These are phyloP conservation scores for Brachyptera putata DNA, from an alignment of 2,888 invertebrate genomes.

Conservation along the genomic window DNA sequence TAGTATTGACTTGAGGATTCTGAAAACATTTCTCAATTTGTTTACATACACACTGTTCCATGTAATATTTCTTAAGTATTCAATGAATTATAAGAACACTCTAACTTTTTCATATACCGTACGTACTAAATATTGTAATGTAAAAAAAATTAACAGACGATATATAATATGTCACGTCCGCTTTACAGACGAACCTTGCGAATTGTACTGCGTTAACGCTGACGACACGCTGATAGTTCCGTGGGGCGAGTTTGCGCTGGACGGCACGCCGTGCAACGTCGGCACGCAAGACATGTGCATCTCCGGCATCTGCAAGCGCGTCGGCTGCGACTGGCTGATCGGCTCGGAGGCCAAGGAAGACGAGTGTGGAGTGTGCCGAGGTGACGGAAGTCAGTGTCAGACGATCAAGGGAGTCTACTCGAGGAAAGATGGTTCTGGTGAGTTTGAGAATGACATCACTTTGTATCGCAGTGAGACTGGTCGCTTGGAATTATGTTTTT, in stretches of 20 bases:
- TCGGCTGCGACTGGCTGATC: conserved; percentile 88
- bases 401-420: conserved; percentile 58
- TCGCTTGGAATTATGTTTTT: neutral
- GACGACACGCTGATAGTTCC: conserved; percentile 70
- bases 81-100: too few species aligned
- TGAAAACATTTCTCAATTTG: too few species aligned
- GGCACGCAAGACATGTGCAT: conserved; percentile 84
- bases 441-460: too few species aligned
- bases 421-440: conserved; percentile 47
- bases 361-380: conserved; percentile 81
- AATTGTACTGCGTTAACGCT: conserved; percentile 74
- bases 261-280: conserved; percentile 81
- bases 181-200: conserved; percentile 66
- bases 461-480: neutral
- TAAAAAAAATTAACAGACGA: too few species aligned
- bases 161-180: neutral
- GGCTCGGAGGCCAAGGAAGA: conserved; percentile 77
- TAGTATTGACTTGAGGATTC: too few species aligned
- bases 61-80: too few species aligned
- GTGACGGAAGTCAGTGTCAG: conserved; percentile 75
- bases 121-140: too few species aligned
- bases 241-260: conserved; percentile 68
- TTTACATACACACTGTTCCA: too few species aligned
- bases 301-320: conserved; percentile 69
- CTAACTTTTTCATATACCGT: too few species aligned